Evolutionary conservation across 2,113 vertebrate genomes (phyloP), one percentile per base, ranked within the genome.

Genomic region (Podilymbus podiceps): DNA sequence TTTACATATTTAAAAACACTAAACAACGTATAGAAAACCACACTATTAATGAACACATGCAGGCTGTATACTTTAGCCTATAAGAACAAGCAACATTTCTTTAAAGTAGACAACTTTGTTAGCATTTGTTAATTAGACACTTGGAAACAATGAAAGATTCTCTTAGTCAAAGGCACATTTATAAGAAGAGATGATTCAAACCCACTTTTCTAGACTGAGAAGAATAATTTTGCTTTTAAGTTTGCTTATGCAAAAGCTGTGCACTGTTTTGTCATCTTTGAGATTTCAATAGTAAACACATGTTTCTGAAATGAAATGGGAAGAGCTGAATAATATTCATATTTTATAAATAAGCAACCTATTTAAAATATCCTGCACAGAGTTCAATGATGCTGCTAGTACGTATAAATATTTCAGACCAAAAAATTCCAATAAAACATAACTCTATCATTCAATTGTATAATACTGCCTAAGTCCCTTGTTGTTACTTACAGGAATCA

Each of bases 151-250:
- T 35, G 38, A 59, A 89, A 78, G 27, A 83, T 84, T 94, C 38
- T 66, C 52, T 71, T 63, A 40, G 52, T 83, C 60, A 74, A 90
- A 95, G 44, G 44, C 28, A 71, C 12, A 67, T 88, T 88, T 84
- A 50, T 13, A 90, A 92, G 27, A 91, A 88, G 40, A 90, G 42
- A 77, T 92, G 50, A 90, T 85, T 91, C 85, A 90, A 63, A 80
- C 50, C 15, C 38, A 81, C 64, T 81, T 93, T 92, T 93, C 79
- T 63, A 81, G 44, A 90, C 47, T 15, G 30, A 42, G 50, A 83
- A 96, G 59, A 49, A 67, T 68, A 80, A 60, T 56, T 96, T 88
- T 77, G 13, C 63, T 93, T 91, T 88, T 59, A 91, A 71, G 42
- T 75, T 81, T 85, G 30, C 38, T 90, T 83, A 80, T n/a, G 72